phyloP scores from a whole-genome alignment of 1,140 invertebrate species.

The Physella acuta region DNA sequence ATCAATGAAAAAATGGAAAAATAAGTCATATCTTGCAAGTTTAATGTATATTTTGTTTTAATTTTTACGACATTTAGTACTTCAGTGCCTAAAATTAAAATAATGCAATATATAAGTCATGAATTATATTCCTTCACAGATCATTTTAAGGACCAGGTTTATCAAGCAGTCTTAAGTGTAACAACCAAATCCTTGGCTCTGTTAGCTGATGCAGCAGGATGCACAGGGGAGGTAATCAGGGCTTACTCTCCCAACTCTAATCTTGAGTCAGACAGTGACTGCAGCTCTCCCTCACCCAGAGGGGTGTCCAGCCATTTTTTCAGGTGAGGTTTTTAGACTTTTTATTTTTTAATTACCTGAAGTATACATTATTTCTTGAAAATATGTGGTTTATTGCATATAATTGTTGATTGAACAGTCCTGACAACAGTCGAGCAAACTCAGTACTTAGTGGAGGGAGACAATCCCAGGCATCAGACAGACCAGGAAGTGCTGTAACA shows the following conservation, averaged over 20 bases:
- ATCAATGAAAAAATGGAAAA: too few species aligned
- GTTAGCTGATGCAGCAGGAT: conserved; percentile 54
- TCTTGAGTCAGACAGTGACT: conserved; percentile 29
- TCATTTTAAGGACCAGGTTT: conserved; percentile 51
- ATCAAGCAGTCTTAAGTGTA: conserved; percentile 47
- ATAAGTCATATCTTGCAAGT: too few species aligned
- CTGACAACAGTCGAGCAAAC: conserved; percentile 27
- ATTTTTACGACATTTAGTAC: too few species aligned
- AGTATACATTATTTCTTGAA: too few species aligned
- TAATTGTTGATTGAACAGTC: too few species aligned
- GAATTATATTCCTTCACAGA: conserved; percentile 41
- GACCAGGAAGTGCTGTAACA: conserved; percentile 48
- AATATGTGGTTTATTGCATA: too few species aligned
- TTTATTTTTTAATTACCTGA: too few species aligned
- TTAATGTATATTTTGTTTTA: too few species aligned
- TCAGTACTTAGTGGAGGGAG: conserved; percentile 30
- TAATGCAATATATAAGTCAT: too few species aligned
- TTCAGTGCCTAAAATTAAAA: too few species aligned
- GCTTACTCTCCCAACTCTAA: conserved; percentile 44
- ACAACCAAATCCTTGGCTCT: conserved; percentile 48
- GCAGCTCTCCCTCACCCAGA: conserved; percentile 27
- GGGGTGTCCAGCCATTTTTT: conserved; percentile 12
- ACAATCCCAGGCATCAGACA: conserved; percentile 22
- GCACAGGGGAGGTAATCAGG: conserved; percentile 49
- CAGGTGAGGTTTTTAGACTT: too few species aligned